Percentiles rank a stretch among this genome's conserved stretches.
phyloP scores from a whole-genome alignment of 2,888 invertebrate species.

The Andrena hattorfiana region DNA sequence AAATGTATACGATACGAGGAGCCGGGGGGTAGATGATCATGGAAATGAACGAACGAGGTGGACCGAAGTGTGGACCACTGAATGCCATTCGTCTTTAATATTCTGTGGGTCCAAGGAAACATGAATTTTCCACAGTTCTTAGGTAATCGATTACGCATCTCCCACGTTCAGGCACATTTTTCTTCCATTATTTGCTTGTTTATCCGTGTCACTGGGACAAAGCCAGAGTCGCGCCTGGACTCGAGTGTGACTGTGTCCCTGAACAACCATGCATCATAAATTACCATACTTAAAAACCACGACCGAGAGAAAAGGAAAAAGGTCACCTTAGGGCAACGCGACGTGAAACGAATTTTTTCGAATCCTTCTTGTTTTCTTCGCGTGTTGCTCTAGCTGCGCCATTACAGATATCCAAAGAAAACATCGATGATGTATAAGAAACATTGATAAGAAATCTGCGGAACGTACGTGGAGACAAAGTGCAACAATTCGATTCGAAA shows the following conservation, averaged over 20 bases:
- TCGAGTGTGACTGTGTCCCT: conserved; percentile 58
- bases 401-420: background rate
- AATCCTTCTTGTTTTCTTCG: conserved; percentile 7
- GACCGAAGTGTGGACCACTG: background rate
- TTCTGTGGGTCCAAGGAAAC: conserved; percentile 37
- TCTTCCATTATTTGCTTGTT: conserved; percentile 53
- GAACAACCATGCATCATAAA: conserved; percentile 64
- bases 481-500: background rate
- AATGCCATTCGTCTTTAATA: background rate
- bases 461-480: background rate
- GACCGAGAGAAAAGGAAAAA: conserved; percentile 13
- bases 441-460: background rate
- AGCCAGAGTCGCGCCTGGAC: conserved; percentile 50
- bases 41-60: background rate
- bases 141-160: conserved; percentile 66
- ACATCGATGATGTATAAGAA: background rate
- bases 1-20: background rate
- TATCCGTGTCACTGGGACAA: conserved; percentile 48
- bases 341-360: conserved; percentile 58
- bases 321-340: conserved; percentile 34
- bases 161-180: conserved; percentile 51
- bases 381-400: background rate
- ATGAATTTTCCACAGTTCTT: conserved; percentile 42
- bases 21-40: background rate
- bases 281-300: conserved; percentile 67